Evolutionary conservation across 64 coral and sea anemone genomes (phyloP), one percentile per base, ranked within the genome.

Genomic region (Montipora sp.): DNA sequence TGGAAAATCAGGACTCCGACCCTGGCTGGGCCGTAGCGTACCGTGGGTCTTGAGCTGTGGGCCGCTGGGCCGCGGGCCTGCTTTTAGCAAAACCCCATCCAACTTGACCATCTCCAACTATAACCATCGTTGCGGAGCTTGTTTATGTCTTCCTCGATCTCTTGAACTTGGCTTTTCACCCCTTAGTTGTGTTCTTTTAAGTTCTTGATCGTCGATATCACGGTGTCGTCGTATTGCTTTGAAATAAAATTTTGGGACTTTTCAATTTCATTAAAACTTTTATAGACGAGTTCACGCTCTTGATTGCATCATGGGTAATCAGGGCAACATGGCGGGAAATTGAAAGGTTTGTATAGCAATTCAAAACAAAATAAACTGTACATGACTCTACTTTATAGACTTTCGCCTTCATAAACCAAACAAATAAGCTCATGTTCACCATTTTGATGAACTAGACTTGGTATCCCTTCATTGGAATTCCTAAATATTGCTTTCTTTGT

Each of bases 41-140:
- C 4, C 23, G 80, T 7, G 50, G 57, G 61, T 18, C 27, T 1
- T 36, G 27, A 1, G 27, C 27, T 36, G 27, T 36, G 27, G 36
- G 36, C 36, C 36, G 36, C 36, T 36, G 36, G 36, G 36, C 36
- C 36, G 36, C 36, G 1, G 36, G 36, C 36, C 36, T 36, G 36
- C 36, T 36, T 36, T 36, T 83, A 36, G 80, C 24, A 13, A 14
- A 23, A 63, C 5, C 65, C 60, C 80, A 43, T 83, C 80, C 53
- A 83, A 61, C n/a, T 50, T 11, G 23, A 83, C 50, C 53, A 61
- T 57, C 19, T 59, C 21, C 36, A 36, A 44, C 61, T 24, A 44
- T 83, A 83, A 61, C 24, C 50, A 60, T 83, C 80, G 16, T 83
- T 50, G 44, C 50, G 18, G 53, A 83, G 36, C 24, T 50, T 21